Evolutionary conservation across 2,888 invertebrate species (phyloP), one percentile per base, ranked within the genome.

Genomic region (Dione vanillae): DNA sequence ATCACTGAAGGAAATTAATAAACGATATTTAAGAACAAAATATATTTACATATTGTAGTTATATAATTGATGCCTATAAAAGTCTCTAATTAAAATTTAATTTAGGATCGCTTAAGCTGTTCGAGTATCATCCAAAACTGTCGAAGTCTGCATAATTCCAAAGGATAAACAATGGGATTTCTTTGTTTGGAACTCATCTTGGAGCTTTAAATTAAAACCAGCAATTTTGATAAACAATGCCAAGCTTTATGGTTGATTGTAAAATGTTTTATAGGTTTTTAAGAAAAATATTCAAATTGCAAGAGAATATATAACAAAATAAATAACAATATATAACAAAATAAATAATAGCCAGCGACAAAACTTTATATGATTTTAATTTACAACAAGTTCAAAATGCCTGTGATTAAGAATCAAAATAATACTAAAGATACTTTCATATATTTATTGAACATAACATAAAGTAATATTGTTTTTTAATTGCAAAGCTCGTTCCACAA

Each of bases 401-500:
- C 16, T 8, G 16, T n/a, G 5, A 27, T 27, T 5, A 27, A 27
- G 5, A 27, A 27, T 27, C 2, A 37, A 10, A 49, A 62, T 35
- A 16, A 27, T 20, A 54, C 1, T n/a, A n/a, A n/a, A n/a, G n/a
- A n/a, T n/a, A 14, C 16, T 37, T 16, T 12, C 0, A 7, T n/a
- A 41, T 16, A 19, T 61, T 47, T 58, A 1, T 12, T 1, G 35
- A 43, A n/a, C 16, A 67, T 10, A 67, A 56, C 20, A 67, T 11
- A 47, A 12, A 35, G 11, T 7, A 47, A 52, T 37, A 70, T 71
- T 62, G 52, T 68, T 64, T 74, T 72, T 66, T 66, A 67, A 59
- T 58, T 67, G 52, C 35, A 70, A 70, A 69, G 58, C 58, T 69
- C 59, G 65, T 78, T 77, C 77, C 67, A 75, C 72, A 70, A 71